Base-by-base conservation (phyloP, 2,888 invertebrate genomes). In the Drosophila histrio region DNA sequence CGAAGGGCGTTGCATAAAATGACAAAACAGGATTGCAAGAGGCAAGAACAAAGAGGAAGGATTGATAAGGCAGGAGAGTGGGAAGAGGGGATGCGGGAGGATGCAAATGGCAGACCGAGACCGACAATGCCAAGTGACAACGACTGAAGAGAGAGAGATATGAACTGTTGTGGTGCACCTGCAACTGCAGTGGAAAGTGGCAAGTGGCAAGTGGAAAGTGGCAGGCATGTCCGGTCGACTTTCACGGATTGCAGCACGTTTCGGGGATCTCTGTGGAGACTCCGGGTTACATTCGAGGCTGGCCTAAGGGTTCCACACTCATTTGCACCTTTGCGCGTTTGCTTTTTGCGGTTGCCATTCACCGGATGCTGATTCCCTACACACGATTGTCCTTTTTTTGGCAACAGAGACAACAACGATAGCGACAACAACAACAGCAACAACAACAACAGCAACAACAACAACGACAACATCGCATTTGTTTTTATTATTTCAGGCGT, bases 401-500 rank as follows among this genome's bases (percentile, higher is more conserved):
- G 41, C 69, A 49, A 44, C 54, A 62, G n/a, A 24, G 6, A 26
- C 59, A 43, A 15, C 39, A 39, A 39, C 39, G n/a, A 28, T 28
- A 46, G n/a, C 9, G 34, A 17, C 24, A 34, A 7, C 17, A 30
- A 28, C 9, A n/a, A 4, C 30, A 8, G 21, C 46, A 47, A 15
- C 24, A 13, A 43, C 24, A 43, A 26, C 43, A 11, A 1, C 19
- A 6, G 34, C 3, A 11, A 6, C 15, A 1, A 6, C 19, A 30
- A n/a, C 38, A 24, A 11, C 53, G 50, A 60, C 59, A 58, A 54
- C 75, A 30, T 62, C 68, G 83, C 80, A 83, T 84, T 82, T 87
- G 84, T 82, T 88, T 79, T 86, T 87, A 83, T 84, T 84, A 87
- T 86, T 84, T 86, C 80, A 83, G 79, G 80, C 82, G 86, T 86